Percentiles rank a stretch among this genome's conserved stretches.
Conservation (phyloP, 2,888 invertebrate genomes). For the Gymnosoma rotundatum region DNA sequence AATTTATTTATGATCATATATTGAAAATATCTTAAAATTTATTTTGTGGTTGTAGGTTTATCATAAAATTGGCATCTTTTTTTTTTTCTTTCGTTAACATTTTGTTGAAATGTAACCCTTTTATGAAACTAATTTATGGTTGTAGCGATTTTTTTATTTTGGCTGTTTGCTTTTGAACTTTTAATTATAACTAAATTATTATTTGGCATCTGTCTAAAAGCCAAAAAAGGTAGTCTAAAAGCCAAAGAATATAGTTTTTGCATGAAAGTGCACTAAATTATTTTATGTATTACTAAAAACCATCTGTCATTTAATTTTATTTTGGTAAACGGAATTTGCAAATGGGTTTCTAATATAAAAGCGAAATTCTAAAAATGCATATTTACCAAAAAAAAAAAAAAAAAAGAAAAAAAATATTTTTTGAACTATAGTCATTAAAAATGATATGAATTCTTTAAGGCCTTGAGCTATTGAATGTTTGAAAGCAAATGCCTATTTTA, state of each 20-base stretch:
- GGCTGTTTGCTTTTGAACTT: slow-evolving; percentile 59
- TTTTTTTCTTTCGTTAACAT: neutral
- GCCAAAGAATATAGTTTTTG: slow-evolving; percentile 6
- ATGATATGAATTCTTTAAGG: neutral
- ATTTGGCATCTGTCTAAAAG: slow-evolving; percentile 58
- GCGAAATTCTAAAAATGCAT: neutral
- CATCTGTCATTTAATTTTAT: slow-evolving; percentile 47
- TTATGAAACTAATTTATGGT: slow-evolving; percentile 43
- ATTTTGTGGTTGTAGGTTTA: slow-evolving; percentile 53
- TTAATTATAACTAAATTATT: slow-evolving; percentile 50
- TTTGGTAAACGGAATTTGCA: slow-evolving; percentile 25
- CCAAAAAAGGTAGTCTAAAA: neutral
- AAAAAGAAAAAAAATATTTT: no score
- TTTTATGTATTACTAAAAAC: slow-evolving; percentile 34
- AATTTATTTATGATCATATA: neutral
- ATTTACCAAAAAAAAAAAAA: no score
- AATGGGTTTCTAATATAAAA: slow-evolving; percentile 21
- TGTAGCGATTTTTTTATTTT: slow-evolving; percentile 25
- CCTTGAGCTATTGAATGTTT: slow-evolving; percentile 45
- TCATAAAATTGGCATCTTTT: slow-evolving; percentile 49
- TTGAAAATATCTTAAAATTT: neutral
- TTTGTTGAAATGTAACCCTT: slow-evolving; percentile 48
- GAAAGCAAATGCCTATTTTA: neutral
- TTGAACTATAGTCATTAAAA: neutral
- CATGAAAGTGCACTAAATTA: slow-evolving; percentile 34